Percentiles rank a stretch among this genome's conserved stretches.
phyloP scores from a whole-genome alignment of 2,888 invertebrate genomes.

The Bedellia somnulentella region DNA sequence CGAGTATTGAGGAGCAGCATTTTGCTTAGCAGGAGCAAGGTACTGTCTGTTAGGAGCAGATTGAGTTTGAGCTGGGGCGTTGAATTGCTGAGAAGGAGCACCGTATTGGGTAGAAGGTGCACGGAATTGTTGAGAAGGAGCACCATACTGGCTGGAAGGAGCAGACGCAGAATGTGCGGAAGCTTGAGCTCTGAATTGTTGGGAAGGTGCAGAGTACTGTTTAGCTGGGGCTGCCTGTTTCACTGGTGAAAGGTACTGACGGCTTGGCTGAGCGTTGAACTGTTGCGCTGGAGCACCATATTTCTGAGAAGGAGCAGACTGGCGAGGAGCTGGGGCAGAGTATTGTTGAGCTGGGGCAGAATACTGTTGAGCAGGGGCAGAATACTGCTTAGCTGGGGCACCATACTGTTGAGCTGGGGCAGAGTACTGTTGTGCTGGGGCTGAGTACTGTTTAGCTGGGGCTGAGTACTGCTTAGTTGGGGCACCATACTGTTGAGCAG shows the following conservation, averaged over 20 bases:
- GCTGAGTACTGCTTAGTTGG: slow-evolving; percentile 3
- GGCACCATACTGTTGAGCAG: slow-evolving; percentile 13
- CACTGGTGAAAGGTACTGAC: background rate
- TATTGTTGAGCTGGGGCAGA: slow-evolving; percentile 1
- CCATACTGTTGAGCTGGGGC: slow-evolving; percentile 5
- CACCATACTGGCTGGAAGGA: background rate
- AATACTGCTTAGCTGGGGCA: no score
- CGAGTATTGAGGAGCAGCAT: background rate
- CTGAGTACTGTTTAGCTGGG: background rate
- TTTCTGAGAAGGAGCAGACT: slow-evolving; percentile 13
- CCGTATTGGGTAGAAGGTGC: background rate
- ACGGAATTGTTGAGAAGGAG: background rate
- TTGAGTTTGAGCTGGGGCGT: background rate
- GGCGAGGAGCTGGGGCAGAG: slow-evolving; percentile 7
- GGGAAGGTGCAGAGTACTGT: background rate
- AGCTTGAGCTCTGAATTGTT: background rate
- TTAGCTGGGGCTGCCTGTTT: background rate
- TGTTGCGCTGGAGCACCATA: slow-evolving; percentile 7
- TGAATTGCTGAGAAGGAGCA: background rate
- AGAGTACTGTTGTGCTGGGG: slow-evolving; percentile 4
- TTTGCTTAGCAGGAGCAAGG: background rate
- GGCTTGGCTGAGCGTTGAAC: background rate
- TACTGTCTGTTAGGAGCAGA: background rate
- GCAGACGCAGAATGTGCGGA: background rate
- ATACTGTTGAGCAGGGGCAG: slow-evolving; percentile 3